Conservation (phyloP, 2,113 vertebrate species). For the Thunnus thynnus region DNA sequence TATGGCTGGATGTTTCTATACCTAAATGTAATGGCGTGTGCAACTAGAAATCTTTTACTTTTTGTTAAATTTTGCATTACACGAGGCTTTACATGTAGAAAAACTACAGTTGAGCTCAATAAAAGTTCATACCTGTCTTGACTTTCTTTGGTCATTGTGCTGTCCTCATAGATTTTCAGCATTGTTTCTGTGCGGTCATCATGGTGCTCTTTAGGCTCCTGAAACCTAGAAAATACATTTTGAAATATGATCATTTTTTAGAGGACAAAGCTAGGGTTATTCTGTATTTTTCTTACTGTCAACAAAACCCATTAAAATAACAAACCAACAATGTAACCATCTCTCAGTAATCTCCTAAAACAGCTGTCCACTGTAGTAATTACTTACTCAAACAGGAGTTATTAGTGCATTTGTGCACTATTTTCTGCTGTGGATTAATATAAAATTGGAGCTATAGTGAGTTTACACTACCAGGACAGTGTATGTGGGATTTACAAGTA, state of each 20-base stretch:
- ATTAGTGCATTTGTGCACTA: neutral
- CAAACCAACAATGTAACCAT: no score
- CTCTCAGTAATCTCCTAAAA: neutral
- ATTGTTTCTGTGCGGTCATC: conserved; percentile 83
- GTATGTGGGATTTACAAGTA: neutral
- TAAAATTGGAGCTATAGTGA: conserved; percentile 12
- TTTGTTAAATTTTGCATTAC: neutral
- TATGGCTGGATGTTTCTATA: no score
- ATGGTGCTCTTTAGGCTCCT: conserved; percentile 81
- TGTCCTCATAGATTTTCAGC: conserved; percentile 80
- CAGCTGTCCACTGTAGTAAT: neutral
- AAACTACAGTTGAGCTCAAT: neutral
- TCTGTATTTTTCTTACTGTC: neutral
- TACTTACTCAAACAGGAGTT: neutral
- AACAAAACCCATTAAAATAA: neutral
- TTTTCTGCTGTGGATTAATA: conserved; percentile 16
- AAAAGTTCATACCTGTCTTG: conserved; percentile 78
- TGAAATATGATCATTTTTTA: neutral
- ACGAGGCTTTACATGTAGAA: neutral
- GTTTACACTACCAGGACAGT: neutral
- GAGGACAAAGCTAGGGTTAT: neutral
- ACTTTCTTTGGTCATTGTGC: conserved; percentile 15
- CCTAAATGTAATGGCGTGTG: no score
- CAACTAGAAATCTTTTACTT: no score
- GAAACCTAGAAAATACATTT: conserved; percentile 82